These are phyloP conservation scores for Ciconia nigra DNA, from an alignment of 2,797 vertebrate genomes.

Conservation along the genomic window DNA sequence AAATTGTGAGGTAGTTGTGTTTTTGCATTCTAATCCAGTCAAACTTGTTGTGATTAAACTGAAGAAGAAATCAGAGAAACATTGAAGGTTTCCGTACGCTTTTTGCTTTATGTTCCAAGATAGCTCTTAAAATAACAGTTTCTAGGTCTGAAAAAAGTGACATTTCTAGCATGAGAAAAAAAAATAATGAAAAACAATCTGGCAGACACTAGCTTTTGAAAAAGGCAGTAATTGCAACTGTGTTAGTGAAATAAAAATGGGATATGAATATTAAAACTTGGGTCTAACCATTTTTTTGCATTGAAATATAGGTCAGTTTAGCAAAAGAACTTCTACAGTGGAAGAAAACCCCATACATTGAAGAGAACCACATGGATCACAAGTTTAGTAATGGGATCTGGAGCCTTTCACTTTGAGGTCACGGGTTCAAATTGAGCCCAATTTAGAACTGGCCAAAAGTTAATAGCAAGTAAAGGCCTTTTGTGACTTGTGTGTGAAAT, in stretches of 20 bases:
- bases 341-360: rapidly evolving
- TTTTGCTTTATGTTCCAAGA: conserved; percentile 23
- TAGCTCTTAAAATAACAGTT: neutral
- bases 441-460: neutral
- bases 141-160: neutral
- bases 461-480: neutral
- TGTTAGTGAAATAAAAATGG: neutral
- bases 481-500: neutral
- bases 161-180: neutral
- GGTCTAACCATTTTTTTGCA: neutral
- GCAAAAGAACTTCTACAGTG: neutral
- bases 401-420: neutral
- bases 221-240: neutral
- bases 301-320: neutral
- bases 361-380: neutral
- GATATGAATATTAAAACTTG: neutral
- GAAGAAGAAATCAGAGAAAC: conserved; percentile 34
- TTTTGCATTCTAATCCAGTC: conserved; percentile 46
- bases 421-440: neutral
- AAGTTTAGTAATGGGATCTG: neutral
- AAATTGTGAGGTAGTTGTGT: neutral
- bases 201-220: neutral
- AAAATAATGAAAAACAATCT: neutral
- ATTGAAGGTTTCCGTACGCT: neutral
- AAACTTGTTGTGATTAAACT: conserved; percentile 1